Evolutionary conservation across 1,140 invertebrate genomes (phyloP), one percentile per base, ranked within the genome.

Genomic region (Drepana arcuata): DNA sequence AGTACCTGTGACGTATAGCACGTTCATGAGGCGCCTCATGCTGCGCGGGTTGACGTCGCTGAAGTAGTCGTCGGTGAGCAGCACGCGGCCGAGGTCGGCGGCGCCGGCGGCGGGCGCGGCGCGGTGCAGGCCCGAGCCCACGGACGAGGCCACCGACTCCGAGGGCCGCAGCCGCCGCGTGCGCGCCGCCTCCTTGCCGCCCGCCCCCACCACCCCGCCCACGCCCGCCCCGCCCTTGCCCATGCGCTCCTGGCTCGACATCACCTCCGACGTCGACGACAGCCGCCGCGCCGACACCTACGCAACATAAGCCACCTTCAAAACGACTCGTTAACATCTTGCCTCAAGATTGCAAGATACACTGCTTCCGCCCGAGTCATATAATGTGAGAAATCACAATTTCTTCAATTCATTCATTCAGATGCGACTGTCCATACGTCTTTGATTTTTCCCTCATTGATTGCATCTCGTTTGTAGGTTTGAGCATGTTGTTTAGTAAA

Each of bases 1-100:
- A n/a, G n/a, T 74, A 94, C 94, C 95, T 42, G 95, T 98, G 11
- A 99, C 91, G 61, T 98, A 97, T 26, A 99, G 92, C 45, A 99
- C 97, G 79, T 99, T 99, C 93, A 99, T 96, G 5, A 99, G 87
- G 34, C 97, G 86, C 34, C 95, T 86, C 95, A 99, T 97, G 58
- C 95, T 98, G 24, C 96, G 85, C 0, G 97, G 97, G 87, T 98
- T 99, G 15, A 99, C 95, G 80, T 99, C 98, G 59, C 93, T 96
- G 60, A 98, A 97, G 83, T 97, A 97, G 80, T 98, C 96, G 69
- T 97, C 95, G 1, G 94, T 95, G 0, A 97, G 86, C 26, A 97
- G 84, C 83, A 96, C 94, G 54, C 94, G 52, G 30, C 62, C 56
- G 0, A 79, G 54, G 50, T 81, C 77, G 0, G 70, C 74, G n/a